phyloP scores from a whole-genome alignment of 2,888 invertebrate species.

The Epistrophe grossulariae region DNA sequence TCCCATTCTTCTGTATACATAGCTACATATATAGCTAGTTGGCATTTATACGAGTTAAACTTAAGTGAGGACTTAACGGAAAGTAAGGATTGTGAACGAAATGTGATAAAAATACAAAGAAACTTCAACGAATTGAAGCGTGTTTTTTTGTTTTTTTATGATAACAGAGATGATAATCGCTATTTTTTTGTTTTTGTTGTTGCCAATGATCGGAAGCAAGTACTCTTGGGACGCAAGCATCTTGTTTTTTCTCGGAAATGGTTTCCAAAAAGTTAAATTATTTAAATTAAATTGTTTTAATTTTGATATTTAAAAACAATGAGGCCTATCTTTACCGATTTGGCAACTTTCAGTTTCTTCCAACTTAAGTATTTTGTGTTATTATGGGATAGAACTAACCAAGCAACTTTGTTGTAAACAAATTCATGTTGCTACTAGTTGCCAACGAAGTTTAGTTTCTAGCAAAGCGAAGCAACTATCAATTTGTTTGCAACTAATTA shows the following conservation, averaged over 20 bases:
- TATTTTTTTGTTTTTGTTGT: constrained; percentile 11
- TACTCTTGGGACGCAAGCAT: not conserved
- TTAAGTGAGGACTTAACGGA: constrained; percentile 37
- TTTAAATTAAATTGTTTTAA: not conserved
- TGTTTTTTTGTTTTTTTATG: constrained; percentile 27
- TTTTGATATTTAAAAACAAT: too few species aligned
- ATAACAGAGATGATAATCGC: constrained; percentile 45
- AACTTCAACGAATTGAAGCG: not conserved
- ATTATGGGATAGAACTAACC: too few species aligned
- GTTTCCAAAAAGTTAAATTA: not conserved
- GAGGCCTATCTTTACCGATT: too few species aligned
- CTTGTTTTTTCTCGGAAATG: not conserved
- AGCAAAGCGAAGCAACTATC: too few species aligned
- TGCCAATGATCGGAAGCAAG: not conserved
- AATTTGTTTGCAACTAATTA: too few species aligned
- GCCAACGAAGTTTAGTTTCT: too few species aligned
- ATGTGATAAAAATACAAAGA: constrained; percentile 29
- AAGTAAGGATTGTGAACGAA: not conserved
- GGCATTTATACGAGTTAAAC: constrained; percentile 38
- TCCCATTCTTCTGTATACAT: not conserved
- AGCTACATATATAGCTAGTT: not conserved
- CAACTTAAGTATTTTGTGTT: too few species aligned
- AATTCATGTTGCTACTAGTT: too few species aligned
- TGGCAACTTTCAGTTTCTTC: too few species aligned
- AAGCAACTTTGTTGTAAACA: too few species aligned